Evolutionary conservation across 2,888 invertebrate species (phyloP), one percentile per base, ranked within the genome.

Genomic region (Macrosoma leucophasiata): DNA sequence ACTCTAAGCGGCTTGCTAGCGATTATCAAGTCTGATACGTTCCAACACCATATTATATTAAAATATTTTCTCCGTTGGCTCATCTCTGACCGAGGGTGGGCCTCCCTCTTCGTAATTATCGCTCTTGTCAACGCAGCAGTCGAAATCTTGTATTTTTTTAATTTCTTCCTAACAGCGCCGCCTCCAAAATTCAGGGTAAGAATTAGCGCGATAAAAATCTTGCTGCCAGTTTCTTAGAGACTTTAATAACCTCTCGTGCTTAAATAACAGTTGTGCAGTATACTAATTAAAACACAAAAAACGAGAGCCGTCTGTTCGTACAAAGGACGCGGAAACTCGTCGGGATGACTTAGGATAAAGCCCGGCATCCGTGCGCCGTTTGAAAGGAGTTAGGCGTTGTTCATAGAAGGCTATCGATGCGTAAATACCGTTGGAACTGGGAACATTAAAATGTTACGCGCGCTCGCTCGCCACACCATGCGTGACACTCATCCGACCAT

Each of bases 371-470:
- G 55, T 48, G 55, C 52, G 55, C 53, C 53, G 52, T 66, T 66
- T 64, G 62, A 68, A 72, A 64, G 58, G 64, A 67, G 67, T 60
- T 62, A 62, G 64, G 61, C 56, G 62, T 53, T 48, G 56, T 40
- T 48, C 51, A 68, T 61, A 61, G 61, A 54, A 45, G 47, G 39
- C 47, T 50, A 58, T 41, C 62, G 58, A 62, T 48, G 60, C 71
- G 65, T 70, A 58, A 65, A 61, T 50, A 46, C 39, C 39, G 43
- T 36, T 34, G 31, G 52, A 34, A 42, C 46, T 39, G 36, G 43
- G 58, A 58, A 72, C 72, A 77, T 81, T 78, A 77, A 77, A 79
- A 73, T 58, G 62, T 76, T 74, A 70, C 76, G 55, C 71, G 61
- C 70, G 67, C 68, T 67, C 67, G 67, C 54, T 30, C 52, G 49